These are phyloP conservation scores for Melanocharis versteri DNA, from an alignment of 2,113 vertebrate genomes.

Conservation along the genomic window DNA sequence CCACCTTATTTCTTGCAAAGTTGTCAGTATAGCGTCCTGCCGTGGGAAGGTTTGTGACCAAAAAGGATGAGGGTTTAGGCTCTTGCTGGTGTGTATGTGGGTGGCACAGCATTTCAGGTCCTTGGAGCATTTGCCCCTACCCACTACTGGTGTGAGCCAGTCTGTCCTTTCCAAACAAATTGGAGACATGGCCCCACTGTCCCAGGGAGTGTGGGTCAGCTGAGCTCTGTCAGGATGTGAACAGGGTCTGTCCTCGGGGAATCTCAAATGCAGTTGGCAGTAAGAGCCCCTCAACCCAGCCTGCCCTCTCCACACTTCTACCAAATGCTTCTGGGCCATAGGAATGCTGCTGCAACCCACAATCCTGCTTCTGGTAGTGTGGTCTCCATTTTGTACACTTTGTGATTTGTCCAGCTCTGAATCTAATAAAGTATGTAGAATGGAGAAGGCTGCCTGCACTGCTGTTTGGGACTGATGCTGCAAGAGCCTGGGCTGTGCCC, in stretches of 20 bases:
- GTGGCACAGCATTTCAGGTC: conserved; percentile 45
- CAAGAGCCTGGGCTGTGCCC: not conserved
- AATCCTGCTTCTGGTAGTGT: conserved; percentile 78
- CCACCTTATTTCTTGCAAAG: conserved; percentile 32
- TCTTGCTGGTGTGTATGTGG: conserved; percentile 40
- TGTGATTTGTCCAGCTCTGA: conserved; percentile 86
- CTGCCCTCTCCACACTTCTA: not conserved
- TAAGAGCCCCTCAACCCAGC: not conserved
- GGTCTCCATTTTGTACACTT: conserved; percentile 83
- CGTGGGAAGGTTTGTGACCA: conserved; percentile 67
- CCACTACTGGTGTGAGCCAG: not conserved
- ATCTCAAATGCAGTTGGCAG: not conserved
- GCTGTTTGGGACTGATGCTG: not conserved
- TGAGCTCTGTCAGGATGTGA: not conserved
- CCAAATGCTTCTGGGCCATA: conserved; percentile 42
- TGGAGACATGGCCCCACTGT: not conserved
- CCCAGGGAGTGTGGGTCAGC: not conserved
- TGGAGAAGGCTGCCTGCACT: conserved; percentile 4
- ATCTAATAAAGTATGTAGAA: conserved; percentile 81
- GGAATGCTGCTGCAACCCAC: conserved; percentile 60
- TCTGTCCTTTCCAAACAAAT: not conserved
- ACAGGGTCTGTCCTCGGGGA: conserved; percentile 2
- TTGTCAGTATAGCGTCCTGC: conserved; percentile 43
- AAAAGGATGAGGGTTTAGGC: conserved; percentile 57
- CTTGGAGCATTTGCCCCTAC: not conserved